A percentile compares a stretch with the other conserved stretches of the same genome.
Conservation (phyloP, 2,113 vertebrate genomes). For the Grantiella picta region DNA sequence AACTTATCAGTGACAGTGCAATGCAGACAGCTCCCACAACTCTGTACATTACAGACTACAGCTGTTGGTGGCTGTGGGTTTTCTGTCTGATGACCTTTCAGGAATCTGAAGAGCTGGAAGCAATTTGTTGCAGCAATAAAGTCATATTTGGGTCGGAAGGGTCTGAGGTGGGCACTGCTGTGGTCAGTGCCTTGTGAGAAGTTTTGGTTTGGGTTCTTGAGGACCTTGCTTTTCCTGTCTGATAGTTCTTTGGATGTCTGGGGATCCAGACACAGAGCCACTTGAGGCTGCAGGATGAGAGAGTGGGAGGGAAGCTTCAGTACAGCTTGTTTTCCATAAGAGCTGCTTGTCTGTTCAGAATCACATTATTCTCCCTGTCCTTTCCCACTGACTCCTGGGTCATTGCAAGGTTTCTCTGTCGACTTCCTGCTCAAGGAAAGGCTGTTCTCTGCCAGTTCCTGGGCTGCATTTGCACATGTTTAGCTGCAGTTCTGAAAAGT, state of each 20-base stretch:
- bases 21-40: slow-evolving; percentile 36
- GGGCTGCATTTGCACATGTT: neutral
- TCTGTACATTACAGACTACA: slow-evolving; percentile 30
- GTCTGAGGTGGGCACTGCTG: neutral
- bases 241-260: neutral
- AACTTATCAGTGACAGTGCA: slow-evolving; percentile 41
- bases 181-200: neutral
- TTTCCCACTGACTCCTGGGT: neutral
- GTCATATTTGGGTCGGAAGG: neutral
- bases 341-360: neutral
- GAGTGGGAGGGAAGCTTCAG: neutral
- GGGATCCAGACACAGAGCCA: neutral
- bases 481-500: neutral
- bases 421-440: neutral
- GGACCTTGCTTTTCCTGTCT: neutral
- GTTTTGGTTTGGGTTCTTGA: neutral
- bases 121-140: neutral
- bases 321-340: neutral
- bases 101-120: neutral
- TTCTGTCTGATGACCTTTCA: neutral
- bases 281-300: neutral
- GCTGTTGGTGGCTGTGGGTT: slow-evolving; percentile 23
- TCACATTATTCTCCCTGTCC: neutral
- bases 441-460: neutral
- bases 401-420: slow-evolving; percentile 16